These are phyloP conservation scores for Sebastes fasciatus DNA, from an alignment of 2,113 vertebrate species.

Conservation along the genomic window DNA sequence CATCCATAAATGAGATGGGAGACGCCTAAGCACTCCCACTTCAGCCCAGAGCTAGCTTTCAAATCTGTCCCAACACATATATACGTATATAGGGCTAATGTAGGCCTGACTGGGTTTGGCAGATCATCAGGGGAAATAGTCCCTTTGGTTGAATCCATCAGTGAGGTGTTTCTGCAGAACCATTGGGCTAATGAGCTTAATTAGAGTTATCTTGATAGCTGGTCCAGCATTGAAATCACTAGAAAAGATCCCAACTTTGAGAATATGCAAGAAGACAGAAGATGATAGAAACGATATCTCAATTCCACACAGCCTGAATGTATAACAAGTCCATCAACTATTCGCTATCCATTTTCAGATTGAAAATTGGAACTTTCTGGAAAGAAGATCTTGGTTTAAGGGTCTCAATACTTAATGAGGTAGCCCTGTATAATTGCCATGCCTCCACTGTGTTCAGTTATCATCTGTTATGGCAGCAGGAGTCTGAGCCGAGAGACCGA, in stretches of 20 bases:
- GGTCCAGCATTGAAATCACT: not conserved
- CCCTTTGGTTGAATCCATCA: not conserved
- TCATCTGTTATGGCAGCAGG: constrained; percentile 27
- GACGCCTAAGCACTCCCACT: constrained; percentile 2
- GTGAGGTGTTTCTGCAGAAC: not conserved
- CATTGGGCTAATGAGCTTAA: not conserved
- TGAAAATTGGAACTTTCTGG: not conserved
- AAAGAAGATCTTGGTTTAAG: not conserved
- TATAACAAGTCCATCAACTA: not conserved
- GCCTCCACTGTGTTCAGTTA: constrained; percentile 7
- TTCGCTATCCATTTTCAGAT: not conserved
- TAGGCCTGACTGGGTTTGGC: not conserved
- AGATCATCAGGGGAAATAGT: not conserved
- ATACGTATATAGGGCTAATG: not conserved
- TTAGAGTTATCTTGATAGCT: not conserved
- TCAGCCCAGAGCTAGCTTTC: constrained; percentile 1
- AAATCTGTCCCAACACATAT: constrained; percentile 16
- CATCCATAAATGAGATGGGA: constrained; percentile 31
- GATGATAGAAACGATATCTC: no score
- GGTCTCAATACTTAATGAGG: not conserved
- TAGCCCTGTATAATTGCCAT: not conserved
- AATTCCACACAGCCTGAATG: not conserved
- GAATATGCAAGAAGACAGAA: not conserved
- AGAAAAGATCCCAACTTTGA: not conserved
- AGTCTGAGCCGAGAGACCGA: constrained; percentile 32